Percentiles rank a stretch among this genome's conserved stretches.
Conservation (phyloP, 2,888 invertebrate species). For the Spodoptera picta region DNA sequence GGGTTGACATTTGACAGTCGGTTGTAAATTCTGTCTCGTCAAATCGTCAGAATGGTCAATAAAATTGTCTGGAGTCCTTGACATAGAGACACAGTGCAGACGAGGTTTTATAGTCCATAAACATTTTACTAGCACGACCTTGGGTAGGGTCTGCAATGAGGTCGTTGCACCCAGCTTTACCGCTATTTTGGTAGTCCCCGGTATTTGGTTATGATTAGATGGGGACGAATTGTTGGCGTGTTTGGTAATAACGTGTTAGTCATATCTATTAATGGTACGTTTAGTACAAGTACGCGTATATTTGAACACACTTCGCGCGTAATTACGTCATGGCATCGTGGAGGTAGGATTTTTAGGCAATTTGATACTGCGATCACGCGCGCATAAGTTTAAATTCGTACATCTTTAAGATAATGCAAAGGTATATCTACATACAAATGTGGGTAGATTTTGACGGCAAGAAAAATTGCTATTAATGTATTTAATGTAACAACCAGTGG, state of each 20-base stretch:
- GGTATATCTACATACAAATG: conserved; percentile 5
- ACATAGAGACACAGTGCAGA: conserved; percentile 86
- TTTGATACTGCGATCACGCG: background rate
- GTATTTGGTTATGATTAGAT: conserved; percentile 63
- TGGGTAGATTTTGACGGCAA: conserved; percentile 15
- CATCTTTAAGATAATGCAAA: conserved; percentile 7
- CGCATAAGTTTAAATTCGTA: background rate
- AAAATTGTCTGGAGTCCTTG: conserved; percentile 87
- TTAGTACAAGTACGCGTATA: conserved; percentile 6
- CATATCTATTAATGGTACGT: conserved; percentile 19
- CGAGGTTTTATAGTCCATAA: conserved; percentile 88
- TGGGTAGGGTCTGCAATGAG: conserved; percentile 86
- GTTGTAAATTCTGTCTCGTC: conserved; percentile 73
- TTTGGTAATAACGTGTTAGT: conserved; percentile 19
- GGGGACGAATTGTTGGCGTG: conserved; percentile 42
- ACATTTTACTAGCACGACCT: conserved; percentile 88
- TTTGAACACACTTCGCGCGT: conserved; percentile 10
- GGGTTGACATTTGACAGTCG: conserved; percentile 67
- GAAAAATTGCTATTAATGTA: conserved; percentile 34
- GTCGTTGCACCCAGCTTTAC: conserved; percentile 85
- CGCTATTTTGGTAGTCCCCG: conserved; percentile 68
- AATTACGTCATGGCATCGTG: conserved; percentile 8
- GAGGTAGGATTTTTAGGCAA: background rate
- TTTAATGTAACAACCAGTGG: conserved; percentile 26
- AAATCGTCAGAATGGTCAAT: conserved; percentile 78